Conservation (phyloP, 2,888 invertebrate genomes). For the Pollenia labialis region DNA sequence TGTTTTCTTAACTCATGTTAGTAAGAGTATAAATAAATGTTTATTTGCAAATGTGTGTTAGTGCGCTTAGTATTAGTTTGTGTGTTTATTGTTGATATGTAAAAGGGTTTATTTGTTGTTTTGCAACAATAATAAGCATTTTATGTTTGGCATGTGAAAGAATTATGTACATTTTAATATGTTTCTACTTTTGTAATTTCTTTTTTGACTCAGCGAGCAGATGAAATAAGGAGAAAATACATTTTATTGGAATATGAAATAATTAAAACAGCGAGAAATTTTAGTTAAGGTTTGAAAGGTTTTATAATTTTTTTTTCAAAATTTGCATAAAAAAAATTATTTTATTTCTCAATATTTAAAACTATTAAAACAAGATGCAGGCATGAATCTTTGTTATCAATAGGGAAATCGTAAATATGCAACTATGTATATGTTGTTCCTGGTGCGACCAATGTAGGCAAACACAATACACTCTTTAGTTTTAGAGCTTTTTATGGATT, state of each 20-base stretch:
- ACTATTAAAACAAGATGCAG: too few species aligned
- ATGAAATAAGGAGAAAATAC: constrained; percentile 41
- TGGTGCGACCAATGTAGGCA: too few species aligned
- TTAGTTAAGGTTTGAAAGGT: neutral
- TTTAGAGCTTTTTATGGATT: too few species aligned
- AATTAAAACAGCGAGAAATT: constrained; percentile 39
- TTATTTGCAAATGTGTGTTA: constrained; percentile 25
- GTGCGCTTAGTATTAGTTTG: neutral
- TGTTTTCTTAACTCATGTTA: constrained; percentile 42
- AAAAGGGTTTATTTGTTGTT: constrained; percentile 51
- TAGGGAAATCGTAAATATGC: too few species aligned
- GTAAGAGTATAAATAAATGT: constrained; percentile 36
- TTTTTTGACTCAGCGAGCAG: constrained; percentile 37
- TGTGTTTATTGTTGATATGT: constrained; percentile 58
- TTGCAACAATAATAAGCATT: constrained; percentile 58
- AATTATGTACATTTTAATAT: constrained; percentile 69
- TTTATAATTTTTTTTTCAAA: too few species aligned
- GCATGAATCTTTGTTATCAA: too few species aligned
- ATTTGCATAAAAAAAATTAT: too few species aligned
- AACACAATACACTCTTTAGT: too few species aligned
- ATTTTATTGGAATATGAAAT: constrained; percentile 24
- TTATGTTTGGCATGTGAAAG: constrained; percentile 69
- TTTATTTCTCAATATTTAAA: too few species aligned
- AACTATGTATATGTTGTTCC: too few species aligned
- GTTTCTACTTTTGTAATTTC: constrained; percentile 67